These are phyloP conservation scores for Acrobeloides nanus DNA, from an alignment of 2,888 invertebrate species.

Conservation along the genomic window DNA sequence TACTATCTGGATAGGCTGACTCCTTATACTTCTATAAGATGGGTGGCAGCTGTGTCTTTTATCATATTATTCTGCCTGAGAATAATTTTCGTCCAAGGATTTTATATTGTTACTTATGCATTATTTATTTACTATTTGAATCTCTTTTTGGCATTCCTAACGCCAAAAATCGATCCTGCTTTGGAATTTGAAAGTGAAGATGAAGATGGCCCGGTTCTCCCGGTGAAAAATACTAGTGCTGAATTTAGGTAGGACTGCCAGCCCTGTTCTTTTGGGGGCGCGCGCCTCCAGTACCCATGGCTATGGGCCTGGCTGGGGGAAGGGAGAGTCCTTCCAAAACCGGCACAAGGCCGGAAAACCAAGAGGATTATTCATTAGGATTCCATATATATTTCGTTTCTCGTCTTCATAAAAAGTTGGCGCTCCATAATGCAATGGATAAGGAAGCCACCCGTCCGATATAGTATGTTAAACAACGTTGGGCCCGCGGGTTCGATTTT, in stretches of 20 bases:
- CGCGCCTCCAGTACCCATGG: too few relatives aligned
- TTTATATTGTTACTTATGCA: slow-evolving; percentile 98
- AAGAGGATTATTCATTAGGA: too few relatives aligned
- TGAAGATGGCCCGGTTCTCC: slow-evolving; percentile 72
- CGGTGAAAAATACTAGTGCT: slow-evolving; percentile 62
- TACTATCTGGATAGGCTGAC: slow-evolving; percentile 52
- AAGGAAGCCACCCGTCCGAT: too few relatives aligned
- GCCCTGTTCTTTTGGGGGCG: too few relatives aligned
- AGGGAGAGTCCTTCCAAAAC: too few relatives aligned
- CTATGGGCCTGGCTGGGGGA: too few relatives aligned
- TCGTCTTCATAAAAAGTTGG: too few relatives aligned
- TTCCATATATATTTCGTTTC: too few relatives aligned
- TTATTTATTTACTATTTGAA: slow-evolving; percentile 98
- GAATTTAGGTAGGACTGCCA: slow-evolving; percentile 58
- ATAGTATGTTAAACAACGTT: too few relatives aligned
- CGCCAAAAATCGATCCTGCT: slow-evolving; percentile 97
- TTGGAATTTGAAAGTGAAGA: slow-evolving; percentile 66
- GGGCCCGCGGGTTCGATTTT: too few relatives aligned
- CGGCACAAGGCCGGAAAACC: too few relatives aligned
- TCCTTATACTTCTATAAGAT: slow-evolving; percentile 46
- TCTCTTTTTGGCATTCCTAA: slow-evolving; percentile 97
- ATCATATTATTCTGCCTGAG: slow-evolving; percentile 42
- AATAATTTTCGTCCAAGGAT: slow-evolving; percentile 66
- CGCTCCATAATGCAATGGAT: too few relatives aligned
- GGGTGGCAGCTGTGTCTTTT: slow-evolving; percentile 42